Percentiles rank a stretch among this genome's conserved stretches.
Evolutionary conservation across 2,888 invertebrate species (phyloP).

Genomic region (Ditula angustiorana): DNA sequence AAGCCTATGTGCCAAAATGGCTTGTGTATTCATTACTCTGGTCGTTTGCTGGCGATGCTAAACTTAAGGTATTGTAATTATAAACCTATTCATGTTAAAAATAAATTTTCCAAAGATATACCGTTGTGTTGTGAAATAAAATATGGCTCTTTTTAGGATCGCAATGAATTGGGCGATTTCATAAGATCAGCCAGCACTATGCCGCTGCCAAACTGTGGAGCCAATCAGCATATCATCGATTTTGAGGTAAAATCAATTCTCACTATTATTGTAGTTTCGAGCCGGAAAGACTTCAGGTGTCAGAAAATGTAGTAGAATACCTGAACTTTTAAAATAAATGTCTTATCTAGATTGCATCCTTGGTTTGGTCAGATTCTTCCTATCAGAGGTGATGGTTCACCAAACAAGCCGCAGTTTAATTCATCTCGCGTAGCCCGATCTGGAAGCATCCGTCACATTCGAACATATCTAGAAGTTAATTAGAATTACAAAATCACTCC

Average conservation of each 20-base stretch:
- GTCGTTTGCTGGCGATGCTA: conserved; percentile 99
- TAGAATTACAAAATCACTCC: too few species aligned
- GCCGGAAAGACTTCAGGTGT: background rate
- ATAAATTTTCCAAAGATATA: background rate
- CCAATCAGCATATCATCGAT: conserved; percentile 95
- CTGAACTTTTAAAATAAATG: too few species aligned
- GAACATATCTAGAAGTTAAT: too few species aligned
- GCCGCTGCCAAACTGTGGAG: conserved; percentile 93
- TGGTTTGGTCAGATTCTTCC: too few species aligned
- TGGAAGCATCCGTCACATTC: too few species aligned
- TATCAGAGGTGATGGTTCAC: too few species aligned
- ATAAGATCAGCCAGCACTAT: conserved; percentile 98
- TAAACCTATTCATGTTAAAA: background rate
- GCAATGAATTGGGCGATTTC: conserved; percentile 98
- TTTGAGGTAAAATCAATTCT: conserved; percentile 92
- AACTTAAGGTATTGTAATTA: conserved; percentile 90
- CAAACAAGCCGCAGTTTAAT: too few species aligned
- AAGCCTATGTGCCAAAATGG: conserved; percentile 97
- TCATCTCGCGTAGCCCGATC: too few species aligned
- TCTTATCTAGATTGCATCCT: too few species aligned
- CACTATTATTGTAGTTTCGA: conserved; percentile 59
- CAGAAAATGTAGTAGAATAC: too few species aligned
- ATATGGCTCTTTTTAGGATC: conserved; percentile 63
- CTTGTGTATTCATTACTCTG: conserved; percentile 97
- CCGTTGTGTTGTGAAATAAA: background rate